phyloP scores from a whole-genome alignment of 1,140 invertebrate genomes.

The Chironomus tepperi region DNA sequence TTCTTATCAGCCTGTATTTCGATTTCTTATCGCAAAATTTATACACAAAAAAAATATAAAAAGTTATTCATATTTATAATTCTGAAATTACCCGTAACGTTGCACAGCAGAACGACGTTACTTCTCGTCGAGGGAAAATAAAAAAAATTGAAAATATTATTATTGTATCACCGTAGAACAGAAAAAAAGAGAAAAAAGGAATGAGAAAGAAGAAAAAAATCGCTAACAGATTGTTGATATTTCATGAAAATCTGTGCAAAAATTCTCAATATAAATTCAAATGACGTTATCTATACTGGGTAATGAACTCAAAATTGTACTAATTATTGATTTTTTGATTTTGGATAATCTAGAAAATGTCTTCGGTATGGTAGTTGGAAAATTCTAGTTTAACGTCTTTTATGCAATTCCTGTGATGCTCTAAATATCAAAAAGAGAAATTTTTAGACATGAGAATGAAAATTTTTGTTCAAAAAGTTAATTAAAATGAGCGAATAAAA shows the following conservation, averaged over 20 bases:
- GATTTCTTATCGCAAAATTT: not conserved
- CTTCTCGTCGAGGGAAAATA: not conserved
- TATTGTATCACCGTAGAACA: constrained; percentile 16
- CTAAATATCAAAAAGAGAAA: no score
- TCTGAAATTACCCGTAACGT: constrained; percentile 7
- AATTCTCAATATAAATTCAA: not conserved
- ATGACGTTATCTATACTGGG: not conserved
- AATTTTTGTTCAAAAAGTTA: not conserved
- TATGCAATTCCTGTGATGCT: no score
- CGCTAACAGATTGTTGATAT: constrained; percentile 20
- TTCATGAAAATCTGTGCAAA: not conserved
- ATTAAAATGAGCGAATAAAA: not conserved
- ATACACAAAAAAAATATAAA: not conserved
- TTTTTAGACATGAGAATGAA: not conserved
- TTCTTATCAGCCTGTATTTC: constrained; percentile 1
- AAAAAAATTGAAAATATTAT: not conserved
- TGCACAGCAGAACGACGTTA: not conserved
- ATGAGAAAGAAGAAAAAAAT: not conserved
- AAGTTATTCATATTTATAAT: not conserved
- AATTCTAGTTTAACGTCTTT: no score
- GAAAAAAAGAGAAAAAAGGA: not conserved
- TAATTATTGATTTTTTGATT: constrained; percentile 15
- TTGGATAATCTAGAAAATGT: not conserved
- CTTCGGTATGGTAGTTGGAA: not conserved
- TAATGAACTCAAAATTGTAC: constrained; percentile 20